Base-by-base conservation (phyloP, 1,140 invertebrate species). In the Cotesia vestalis region DNA sequence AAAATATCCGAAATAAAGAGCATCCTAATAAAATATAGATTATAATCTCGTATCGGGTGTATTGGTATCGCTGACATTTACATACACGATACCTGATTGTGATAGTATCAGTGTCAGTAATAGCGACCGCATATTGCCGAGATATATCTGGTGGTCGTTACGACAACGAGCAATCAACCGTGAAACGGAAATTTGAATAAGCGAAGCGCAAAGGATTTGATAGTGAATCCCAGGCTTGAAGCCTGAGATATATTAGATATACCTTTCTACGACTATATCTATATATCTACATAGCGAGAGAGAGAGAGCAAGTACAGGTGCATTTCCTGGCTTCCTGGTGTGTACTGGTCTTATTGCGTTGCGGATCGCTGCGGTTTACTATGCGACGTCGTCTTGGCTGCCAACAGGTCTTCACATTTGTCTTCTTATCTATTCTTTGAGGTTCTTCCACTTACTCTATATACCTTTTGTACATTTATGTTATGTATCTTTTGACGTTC, bases 101-200 rank as follows among this genome's bases (percentile, higher is more conserved):
- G 40, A 46, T 46, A 46, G 40, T 46, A 46, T 46, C 40, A 59
- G 57, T 59, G 55, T 20, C 20, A 5, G 35, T 62, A 35, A 62
- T 62, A 62, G 34, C 60, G 60, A 11, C 6, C 40, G 40, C 40
- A 46, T 62, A 38, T 38, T 62, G 27, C 14, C 38, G 12, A 64
- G 62, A 64, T 12, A 64, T 64, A 46, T n/a, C 14, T 20, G n/a
- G 20, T 64, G 34, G 40, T 64, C 40, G 40, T 64, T 64, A 51
- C 62, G 27, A 61, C 17, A 36, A 66, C 38, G 40, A 34, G 64
- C 66, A 69, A 75, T 75, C 74, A 52, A 36, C 59, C 35, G 74
- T 73, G 62, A 62, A 75, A 72, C 67, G 63, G 67, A 70, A 75
- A 73, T 75, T 75, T 72, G 68, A 68, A 70, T 62, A 14, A 75